Evolutionary conservation across 2,888 invertebrate species (phyloP).

Genomic region (Sarcophaga subvicina): DNA sequence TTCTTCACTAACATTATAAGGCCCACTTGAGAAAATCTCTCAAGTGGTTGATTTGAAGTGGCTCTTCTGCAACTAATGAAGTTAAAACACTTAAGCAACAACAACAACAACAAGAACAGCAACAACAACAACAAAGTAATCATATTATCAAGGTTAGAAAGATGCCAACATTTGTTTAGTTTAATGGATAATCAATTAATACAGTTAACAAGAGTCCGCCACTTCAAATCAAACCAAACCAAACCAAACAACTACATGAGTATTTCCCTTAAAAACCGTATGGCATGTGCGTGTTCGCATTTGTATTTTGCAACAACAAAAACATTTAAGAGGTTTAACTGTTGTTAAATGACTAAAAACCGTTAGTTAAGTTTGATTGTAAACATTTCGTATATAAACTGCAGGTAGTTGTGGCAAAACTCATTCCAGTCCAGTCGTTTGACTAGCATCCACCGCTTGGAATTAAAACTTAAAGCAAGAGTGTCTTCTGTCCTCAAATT

Average conservation of each 20-base stretch:
- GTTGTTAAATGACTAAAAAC: conserved; percentile 33
- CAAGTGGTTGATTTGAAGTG: conserved; percentile 59
- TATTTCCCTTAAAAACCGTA: not conserved
- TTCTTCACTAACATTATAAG: conserved; percentile 17
- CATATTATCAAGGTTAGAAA: conserved; percentile 56
- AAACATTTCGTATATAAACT: conserved; percentile 36
- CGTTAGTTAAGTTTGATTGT: conserved; percentile 27
- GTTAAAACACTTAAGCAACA: conserved; percentile 53
- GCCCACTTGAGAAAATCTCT: conserved; percentile 56
- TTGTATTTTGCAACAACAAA: conserved; percentile 23
- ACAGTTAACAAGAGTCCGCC: conserved; percentile 64
- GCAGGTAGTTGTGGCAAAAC: not conserved
- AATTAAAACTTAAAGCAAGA: not conserved
- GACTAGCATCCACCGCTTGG: conserved; percentile 9
- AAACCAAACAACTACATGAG: not conserved
- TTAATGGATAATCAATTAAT: conserved; percentile 69
- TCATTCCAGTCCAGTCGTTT: conserved; percentile 40
- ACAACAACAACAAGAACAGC: not conserved
- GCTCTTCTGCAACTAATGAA: conserved; percentile 64
- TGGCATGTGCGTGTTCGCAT: conserved; percentile 1
- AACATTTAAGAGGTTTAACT: conserved; percentile 40
- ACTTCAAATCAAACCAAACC: conserved; percentile 45
- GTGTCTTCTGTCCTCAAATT: conserved; percentile 4
- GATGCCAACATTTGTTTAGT: conserved; percentile 59
- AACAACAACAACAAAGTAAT: conserved; percentile 6